Evolutionary conservation across 2,888 invertebrate species (phyloP), one percentile per base, ranked within the genome.

Genomic region (Heliothis peltigera): DNA sequence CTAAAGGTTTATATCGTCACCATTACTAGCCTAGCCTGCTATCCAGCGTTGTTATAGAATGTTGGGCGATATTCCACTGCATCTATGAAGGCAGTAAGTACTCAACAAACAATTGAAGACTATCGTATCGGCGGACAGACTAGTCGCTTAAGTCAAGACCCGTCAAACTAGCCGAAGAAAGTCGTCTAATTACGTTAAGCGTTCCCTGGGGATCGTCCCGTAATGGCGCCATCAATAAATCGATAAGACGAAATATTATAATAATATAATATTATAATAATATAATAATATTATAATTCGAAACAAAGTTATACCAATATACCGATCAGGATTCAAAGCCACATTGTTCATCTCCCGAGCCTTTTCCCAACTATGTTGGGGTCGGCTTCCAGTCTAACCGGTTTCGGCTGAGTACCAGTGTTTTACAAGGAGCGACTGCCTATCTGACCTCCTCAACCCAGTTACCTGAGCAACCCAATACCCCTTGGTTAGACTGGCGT

Each of bases 41-140:
- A 4, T 12, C 60, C 58, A 2, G 17, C 48, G 3, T 7, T 12
- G 17, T 42, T 28, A 42, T 63, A 66, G 42, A 75, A 66, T 0
- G 60, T 60, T 12, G 64, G 58, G 3, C 42, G 43, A 18, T 62
- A n/a, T 7, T 65, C 32, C 7, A 52, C 15, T 7, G 62, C 59
- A 32, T 59, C 55, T n/a, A 43, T 43, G 48, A 70, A 74, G 25
- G 58, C 76, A 2, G 48, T 53, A 0, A 2, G 48, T 53, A 0
- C 48, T 39, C 56, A 58, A 51, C 10, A 79, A 25, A 12, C 75
- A 77, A 22, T 64, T 60, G 43, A 66, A 81, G 22, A 56, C 67
- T 10, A 77, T 32, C 19, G 55, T 7, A 15, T 75, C 66, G 19
- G 66, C 39, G 8, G 10, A 65, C 49, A 0, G 62, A 71, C 42